Evolutionary conservation across 2,888 invertebrate genomes (phyloP).

Genomic region (Aporophyla lueneburgensis): DNA sequence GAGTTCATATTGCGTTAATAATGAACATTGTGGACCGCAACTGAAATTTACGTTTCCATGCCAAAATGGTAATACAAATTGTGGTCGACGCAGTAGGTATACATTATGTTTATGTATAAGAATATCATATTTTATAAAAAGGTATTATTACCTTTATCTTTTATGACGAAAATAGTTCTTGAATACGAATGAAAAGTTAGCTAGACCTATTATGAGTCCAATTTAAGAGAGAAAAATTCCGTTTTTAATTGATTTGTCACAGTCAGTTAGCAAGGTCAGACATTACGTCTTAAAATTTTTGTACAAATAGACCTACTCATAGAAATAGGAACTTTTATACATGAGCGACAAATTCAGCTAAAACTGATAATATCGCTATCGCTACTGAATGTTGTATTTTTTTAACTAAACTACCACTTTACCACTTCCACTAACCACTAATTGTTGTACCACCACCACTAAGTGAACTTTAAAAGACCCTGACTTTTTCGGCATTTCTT

Average conservation of each 20-base stretch:
- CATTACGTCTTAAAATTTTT: neutral
- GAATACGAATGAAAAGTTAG: neutral
- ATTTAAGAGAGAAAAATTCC: neutral
- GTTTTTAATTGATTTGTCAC: conserved; percentile 19
- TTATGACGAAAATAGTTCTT: conserved; percentile 1
- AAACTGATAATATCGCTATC: neutral
- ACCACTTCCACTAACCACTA: too few relatives aligned
- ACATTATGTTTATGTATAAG: too few relatives aligned
- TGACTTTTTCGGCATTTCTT: neutral
- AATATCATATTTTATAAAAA: neutral
- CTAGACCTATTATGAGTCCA: neutral
- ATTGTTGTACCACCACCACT: too few relatives aligned
- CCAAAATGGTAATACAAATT: conserved; percentile 8
- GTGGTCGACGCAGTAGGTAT: neutral
- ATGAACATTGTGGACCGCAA: conserved; percentile 22
- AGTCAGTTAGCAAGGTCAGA: conserved; percentile 1
- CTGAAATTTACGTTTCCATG: conserved; percentile 13
- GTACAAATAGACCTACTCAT: neutral
- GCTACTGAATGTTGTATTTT: neutral
- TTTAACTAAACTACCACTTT: neutral
- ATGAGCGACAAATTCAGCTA: neutral
- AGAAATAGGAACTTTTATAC: neutral
- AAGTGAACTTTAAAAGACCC: neutral
- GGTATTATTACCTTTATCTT: neutral
- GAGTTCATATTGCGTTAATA: conserved; percentile 15